These are phyloP conservation scores for Tetragnatha versicolor DNA, from an alignment of 1,140 invertebrate genomes.

Conservation along the genomic window DNA sequence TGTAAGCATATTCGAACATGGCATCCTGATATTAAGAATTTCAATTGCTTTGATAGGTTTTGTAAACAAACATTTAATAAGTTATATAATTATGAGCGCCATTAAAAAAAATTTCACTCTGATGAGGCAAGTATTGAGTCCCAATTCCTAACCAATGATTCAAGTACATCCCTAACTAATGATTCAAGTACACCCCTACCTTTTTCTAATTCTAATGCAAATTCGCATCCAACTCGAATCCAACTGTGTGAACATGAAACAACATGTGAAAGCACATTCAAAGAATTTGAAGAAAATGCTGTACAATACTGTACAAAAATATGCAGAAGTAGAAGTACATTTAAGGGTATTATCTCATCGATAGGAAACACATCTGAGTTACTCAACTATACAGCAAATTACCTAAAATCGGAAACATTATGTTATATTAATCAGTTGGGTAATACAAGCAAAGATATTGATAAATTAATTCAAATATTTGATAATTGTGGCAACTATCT, in stretches of 20 bases:
- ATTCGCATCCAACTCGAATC: neutral
- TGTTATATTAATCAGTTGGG: neutral
- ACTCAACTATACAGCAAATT: neutral
- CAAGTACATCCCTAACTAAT: neutral
- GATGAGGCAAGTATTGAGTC: neutral
- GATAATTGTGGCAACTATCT: neutral
- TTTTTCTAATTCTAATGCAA: too few relatives aligned
- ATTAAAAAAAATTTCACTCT: neutral
- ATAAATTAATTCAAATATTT: slow-evolving; percentile 1
- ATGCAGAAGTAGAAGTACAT: slow-evolving; percentile 9
- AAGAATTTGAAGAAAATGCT: neutral
- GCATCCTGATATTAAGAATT: neutral
- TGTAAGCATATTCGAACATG: neutral
- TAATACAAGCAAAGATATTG: neutral
- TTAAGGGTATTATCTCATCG: neutral
- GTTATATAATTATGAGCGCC: slow-evolving; percentile 11
- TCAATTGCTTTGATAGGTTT: neutral
- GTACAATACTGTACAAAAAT: neutral
- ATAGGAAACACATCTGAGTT: neutral
- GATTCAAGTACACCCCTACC: neutral
- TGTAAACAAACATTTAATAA: slow-evolving; percentile 6
- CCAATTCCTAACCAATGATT: neutral
- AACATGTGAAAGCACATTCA: neutral
- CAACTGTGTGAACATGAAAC: neutral
- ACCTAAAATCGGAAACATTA: slow-evolving; percentile 8